phyloP scores from a whole-genome alignment of 2,113 vertebrate species.

The Scartelaos histophorus region DNA sequence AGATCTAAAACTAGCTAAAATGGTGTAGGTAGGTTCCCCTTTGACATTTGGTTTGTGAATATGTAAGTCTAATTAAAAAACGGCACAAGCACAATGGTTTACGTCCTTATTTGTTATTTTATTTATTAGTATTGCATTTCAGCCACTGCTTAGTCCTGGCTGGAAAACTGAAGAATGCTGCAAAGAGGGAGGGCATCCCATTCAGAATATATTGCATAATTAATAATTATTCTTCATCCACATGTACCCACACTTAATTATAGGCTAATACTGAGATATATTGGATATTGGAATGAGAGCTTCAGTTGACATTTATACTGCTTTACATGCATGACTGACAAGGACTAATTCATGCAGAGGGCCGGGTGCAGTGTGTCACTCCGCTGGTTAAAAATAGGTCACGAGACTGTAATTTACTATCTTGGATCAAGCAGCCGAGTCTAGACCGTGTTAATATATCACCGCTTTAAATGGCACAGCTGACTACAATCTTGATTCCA shows the following conservation, averaged over 20 bases:
- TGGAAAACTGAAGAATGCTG: no score
- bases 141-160: no score
- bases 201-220: not conserved
- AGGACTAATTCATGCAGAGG: constrained; percentile 4
- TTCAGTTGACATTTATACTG: not conserved
- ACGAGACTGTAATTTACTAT: constrained; percentile 38
- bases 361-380: constrained; percentile 8
- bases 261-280: not conserved
- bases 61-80: not conserved
- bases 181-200: no score
- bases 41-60: not conserved
- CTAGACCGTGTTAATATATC: constrained; percentile 35
- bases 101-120: no score
- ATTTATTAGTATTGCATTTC: no score
- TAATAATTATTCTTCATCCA: not conserved
- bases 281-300: not conserved
- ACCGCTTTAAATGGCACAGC: constrained; percentile 20
- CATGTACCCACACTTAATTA: not conserved
- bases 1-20: not conserved
- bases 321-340: constrained; percentile 6
- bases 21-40: no score
- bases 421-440: constrained; percentile 22
- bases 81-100: no score
- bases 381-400: constrained; percentile 37
- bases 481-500: constrained; percentile 11